Evolutionary conservation across 1,140 invertebrate species (phyloP).

Genomic region (Polypedilum vanderplanki): DNA sequence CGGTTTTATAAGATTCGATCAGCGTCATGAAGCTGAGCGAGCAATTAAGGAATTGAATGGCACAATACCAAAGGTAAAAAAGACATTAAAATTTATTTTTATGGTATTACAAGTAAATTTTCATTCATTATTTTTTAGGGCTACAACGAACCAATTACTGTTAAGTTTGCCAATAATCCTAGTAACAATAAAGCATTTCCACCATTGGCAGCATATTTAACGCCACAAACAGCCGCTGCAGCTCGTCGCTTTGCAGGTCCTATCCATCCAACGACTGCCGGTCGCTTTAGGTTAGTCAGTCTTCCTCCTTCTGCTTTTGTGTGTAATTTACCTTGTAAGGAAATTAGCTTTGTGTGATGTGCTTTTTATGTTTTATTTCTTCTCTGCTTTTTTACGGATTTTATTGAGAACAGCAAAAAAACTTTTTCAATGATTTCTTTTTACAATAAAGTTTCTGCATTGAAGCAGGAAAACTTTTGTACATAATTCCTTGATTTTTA

Average conservation of each 20-base stretch:
- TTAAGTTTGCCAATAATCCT: slow-evolving; percentile 99
- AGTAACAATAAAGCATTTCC: slow-evolving; percentile 89
- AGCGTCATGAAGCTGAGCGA: slow-evolving; percentile 91
- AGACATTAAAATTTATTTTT: no score
- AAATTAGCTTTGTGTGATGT: not conserved
- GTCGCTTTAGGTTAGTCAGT: slow-evolving; percentile 77
- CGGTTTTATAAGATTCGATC: slow-evolving; percentile 98
- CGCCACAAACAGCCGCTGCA: slow-evolving; percentile 59
- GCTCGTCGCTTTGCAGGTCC: slow-evolving; percentile 79
- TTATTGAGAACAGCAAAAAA: not conserved
- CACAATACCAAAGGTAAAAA: slow-evolving; percentile 71
- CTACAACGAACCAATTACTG: slow-evolving; percentile 93
- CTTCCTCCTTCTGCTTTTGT: slow-evolving; percentile 29
- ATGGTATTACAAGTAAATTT: no score
- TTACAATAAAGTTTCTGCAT: not conserved
- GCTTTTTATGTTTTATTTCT: not conserved
- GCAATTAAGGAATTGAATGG: slow-evolving; percentile 98
- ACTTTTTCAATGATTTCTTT: not conserved
- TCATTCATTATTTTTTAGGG: no score
- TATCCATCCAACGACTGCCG: slow-evolving; percentile 64
- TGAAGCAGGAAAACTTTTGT: not conserved
- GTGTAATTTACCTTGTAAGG: slow-evolving; percentile 12
- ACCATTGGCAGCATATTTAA: slow-evolving; percentile 86
- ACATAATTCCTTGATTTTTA: slow-evolving; percentile 29
- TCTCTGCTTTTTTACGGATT: not conserved